Conservation (phyloP, 1,140 invertebrate genomes). For the Leptinotarsa lineolata region DNA sequence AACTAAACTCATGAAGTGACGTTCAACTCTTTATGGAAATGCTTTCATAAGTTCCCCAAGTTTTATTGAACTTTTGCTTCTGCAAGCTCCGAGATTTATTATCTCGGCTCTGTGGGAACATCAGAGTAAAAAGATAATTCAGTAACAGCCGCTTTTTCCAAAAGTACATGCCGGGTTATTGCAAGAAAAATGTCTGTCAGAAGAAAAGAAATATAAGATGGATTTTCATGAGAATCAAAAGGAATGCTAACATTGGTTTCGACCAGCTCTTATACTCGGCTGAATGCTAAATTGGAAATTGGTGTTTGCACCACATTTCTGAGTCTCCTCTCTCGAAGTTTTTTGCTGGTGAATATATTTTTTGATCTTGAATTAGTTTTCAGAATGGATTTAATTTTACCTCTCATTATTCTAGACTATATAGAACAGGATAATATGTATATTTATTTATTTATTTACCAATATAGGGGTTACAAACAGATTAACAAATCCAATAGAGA, state of each 20-base stretch:
- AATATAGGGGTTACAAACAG: too few relatives aligned
- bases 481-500: too few relatives aligned
- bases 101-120: background rate
- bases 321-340: background rate
- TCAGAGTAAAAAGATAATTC: conserved; percentile 1
- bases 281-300: background rate
- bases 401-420: too few relatives aligned
- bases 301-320: background rate
- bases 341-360: too few relatives aligned
- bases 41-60: conserved; percentile 1
- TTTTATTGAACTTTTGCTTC: conserved; percentile 6
- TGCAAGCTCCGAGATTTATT: background rate
- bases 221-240: background rate
- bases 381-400: too few relatives aligned
- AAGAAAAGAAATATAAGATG: background rate
- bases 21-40: conserved; percentile 7
- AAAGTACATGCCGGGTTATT: background rate
- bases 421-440: too few relatives aligned
- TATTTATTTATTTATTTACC: too few relatives aligned
- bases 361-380: too few relatives aligned
- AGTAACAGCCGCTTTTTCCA: conserved; percentile 5
- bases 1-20: conserved; percentile 6
- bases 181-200: background rate
- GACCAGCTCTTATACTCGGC: background rate
- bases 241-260: background rate